These are phyloP conservation scores for Crotophaga sulcirostris DNA, from an alignment of 2,113 vertebrate genomes.

Conservation along the genomic window DNA sequence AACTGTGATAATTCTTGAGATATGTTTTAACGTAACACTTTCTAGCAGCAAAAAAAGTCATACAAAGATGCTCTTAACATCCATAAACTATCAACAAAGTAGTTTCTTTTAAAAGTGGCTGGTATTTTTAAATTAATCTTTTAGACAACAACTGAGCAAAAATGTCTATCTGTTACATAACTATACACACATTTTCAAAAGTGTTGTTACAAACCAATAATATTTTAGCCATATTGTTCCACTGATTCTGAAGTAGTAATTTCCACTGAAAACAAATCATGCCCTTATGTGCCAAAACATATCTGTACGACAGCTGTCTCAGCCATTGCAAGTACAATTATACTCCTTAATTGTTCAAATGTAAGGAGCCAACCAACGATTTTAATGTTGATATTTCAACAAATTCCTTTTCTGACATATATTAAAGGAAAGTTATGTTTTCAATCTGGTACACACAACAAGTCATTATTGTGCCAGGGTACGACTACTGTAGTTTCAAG, in stretches of 20 bases:
- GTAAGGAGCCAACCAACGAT: background rate
- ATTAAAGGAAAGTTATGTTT: background rate
- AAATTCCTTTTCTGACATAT: background rate
- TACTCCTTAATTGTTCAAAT: background rate
- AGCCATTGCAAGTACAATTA: background rate
- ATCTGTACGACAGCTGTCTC: background rate
- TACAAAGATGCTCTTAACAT: background rate
- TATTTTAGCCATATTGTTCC: background rate
- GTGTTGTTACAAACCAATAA: background rate
- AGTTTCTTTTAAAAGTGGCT: slow-evolving; percentile 23
- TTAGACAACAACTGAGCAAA: background rate
- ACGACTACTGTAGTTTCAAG: background rate
- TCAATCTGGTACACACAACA: background rate
- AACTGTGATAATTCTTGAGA: background rate
- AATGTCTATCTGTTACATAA: background rate
- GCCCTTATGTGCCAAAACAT: background rate
- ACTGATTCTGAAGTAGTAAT: background rate
- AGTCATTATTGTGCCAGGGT: background rate
- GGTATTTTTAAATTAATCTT: slow-evolving; percentile 13
- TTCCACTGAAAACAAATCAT: background rate
- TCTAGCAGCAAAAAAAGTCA: slow-evolving; percentile 22
- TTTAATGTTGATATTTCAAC: background rate
- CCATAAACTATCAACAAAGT: background rate
- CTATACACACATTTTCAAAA: background rate
- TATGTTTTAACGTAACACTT: slow-evolving; percentile 36